phyloP scores from a whole-genome alignment of 1,140 invertebrate species.

The Drosophila funebris region DNA sequence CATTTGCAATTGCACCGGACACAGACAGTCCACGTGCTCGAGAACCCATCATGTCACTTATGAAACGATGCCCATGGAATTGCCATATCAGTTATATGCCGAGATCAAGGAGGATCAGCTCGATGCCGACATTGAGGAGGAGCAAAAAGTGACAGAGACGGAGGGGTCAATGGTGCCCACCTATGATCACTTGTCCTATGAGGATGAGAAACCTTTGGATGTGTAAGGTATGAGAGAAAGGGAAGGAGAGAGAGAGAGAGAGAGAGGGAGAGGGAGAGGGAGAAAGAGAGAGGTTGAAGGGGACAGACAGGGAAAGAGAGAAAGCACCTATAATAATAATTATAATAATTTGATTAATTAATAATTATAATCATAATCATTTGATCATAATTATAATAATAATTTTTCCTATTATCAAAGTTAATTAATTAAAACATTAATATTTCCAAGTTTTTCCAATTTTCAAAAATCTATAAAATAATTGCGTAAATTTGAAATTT shows the following conservation, averaged over 20 bases:
- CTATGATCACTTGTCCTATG: conserved; percentile 65
- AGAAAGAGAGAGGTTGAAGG: too few species aligned
- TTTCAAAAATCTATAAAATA: too few species aligned
- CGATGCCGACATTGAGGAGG: conserved; percentile 2
- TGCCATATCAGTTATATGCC: conserved; percentile 69
- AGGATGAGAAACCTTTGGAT: conserved; percentile 22
- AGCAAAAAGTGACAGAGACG: background rate
- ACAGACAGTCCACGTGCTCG: conserved; percentile 52
- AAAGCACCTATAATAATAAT: too few species aligned
- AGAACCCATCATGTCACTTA: conserved; percentile 72
- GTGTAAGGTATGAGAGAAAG: conserved; percentile 38
- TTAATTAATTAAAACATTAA: too few species aligned
- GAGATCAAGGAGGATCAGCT: conserved; percentile 68
- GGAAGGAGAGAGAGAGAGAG: background rate
- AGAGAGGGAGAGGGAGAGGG: too few species aligned
- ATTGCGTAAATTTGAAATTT: too few species aligned
- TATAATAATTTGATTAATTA: too few species aligned
- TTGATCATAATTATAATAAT: too few species aligned
- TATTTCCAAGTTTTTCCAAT: too few species aligned
- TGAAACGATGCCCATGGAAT: conserved; percentile 57
- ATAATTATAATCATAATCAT: too few species aligned
- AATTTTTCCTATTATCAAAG: too few species aligned
- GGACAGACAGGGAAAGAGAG: too few species aligned
- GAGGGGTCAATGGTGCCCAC: conserved; percentile 47
- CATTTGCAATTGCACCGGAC: conserved; percentile 66